Base-by-base conservation (phyloP, 1,140 invertebrate species). In the Phocides pigmalion region DNA sequence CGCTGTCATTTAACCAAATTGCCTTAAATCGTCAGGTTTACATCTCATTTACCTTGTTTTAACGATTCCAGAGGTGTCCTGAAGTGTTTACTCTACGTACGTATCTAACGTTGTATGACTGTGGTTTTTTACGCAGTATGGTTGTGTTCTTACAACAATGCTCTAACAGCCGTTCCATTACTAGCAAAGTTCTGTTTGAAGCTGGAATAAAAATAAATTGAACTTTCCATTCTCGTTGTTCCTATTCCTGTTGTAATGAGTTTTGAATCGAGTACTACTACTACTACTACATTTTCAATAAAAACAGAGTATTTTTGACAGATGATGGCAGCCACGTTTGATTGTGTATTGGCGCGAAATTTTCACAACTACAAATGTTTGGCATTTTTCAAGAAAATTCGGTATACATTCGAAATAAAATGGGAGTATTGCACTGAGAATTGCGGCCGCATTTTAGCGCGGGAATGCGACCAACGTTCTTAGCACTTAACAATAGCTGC, bases 11-110 rank as follows among this genome's bases (percentile, higher is more conserved):
- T 70, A 56, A 44, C 56, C 58, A 72, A 77, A 77, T 80, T 77
- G 53, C 74, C 72, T 69, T 66, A 72, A 80, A 77, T 76, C 74
- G 72, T 58, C 47, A 17, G 66, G 69, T 72, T 80, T 69, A 75
- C 74, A 73, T 73, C 70, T 75, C 72, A 77, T 77, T 80, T 77
- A 69, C 62, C 51, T 53, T 46, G 63, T 76, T 74, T 79, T 76
- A 74, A 79, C 51, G 64, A 62, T 53, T 64, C 56, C 20, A 44
- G 32, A 20, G 32, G 37, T 54, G 19, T 54, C 42, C 42, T 41
- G 25, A 54, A 42, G 19, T 42, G 51, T 54, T 54, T 25, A 15
- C 51, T n/a, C n/a, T n/a, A n/a, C 37, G 41, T 44, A 44, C 42
- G 3, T 46, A 6, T 9, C 19, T 22, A 46, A 46, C 19, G 20